Conservation (phyloP, 2,113 vertebrate species). For the Percopsis transmontana region DNA sequence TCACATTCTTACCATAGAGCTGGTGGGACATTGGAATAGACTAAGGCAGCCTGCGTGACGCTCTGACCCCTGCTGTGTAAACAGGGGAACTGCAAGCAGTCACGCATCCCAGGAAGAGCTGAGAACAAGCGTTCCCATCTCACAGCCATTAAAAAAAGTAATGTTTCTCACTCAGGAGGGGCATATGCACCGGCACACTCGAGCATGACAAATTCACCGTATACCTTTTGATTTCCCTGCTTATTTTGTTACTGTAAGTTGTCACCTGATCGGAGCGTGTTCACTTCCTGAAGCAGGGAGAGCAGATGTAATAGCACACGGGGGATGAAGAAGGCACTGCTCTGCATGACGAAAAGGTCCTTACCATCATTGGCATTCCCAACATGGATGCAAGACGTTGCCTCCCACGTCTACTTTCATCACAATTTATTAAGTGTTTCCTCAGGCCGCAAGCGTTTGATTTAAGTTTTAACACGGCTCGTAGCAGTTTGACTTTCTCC, state of each 20-base stretch:
- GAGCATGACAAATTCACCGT: not conserved
- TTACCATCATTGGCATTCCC: slow-evolving; percentile 62
- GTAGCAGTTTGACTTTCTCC: slow-evolving; percentile 29
- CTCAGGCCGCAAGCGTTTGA: no score
- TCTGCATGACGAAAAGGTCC: slow-evolving; percentile 72
- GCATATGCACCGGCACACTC: not conserved
- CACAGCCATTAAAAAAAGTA: not conserved
- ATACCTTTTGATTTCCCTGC: slow-evolving; percentile 30
- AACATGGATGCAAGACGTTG: slow-evolving; percentile 66
- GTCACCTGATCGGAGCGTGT: not conserved
- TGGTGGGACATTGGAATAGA: slow-evolving; percentile 41
- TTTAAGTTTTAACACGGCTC: no score
- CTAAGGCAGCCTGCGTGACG: slow-evolving; percentile 25
- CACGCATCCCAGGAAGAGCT: not conserved
- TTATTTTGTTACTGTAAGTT: slow-evolving; percentile 39
- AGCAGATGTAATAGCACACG: slow-evolving; percentile 72
- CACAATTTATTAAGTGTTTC: slow-evolving; percentile 49
- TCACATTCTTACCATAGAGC: slow-evolving; percentile 26
- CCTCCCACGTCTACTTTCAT: slow-evolving; percentile 66
- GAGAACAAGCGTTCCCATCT: not conserved
- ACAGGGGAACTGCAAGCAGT: slow-evolving; percentile 50
- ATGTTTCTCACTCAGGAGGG: not conserved
- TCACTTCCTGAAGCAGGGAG: slow-evolving; percentile 63
- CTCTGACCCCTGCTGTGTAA: slow-evolving; percentile 66
- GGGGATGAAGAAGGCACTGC: slow-evolving; percentile 51